Base-by-base conservation (phyloP, 2,113 vertebrate genomes). In the Sorex fumeus region DNA sequence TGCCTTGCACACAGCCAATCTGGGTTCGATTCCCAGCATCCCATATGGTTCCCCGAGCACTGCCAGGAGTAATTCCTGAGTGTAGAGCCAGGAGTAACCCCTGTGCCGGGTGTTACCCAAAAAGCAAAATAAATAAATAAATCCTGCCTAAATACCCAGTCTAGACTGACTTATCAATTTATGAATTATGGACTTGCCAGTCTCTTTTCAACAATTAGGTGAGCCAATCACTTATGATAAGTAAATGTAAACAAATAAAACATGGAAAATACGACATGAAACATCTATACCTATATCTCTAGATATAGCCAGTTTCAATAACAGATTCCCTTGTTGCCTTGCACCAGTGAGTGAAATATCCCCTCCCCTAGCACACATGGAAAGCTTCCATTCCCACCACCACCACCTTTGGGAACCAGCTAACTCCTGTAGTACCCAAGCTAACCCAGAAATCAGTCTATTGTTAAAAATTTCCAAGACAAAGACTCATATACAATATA, bases 381-480 rank as follows among this genome's bases (percentile, higher is more conserved):
- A 84, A 71, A 71, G 0, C 3, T 2, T 43, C 8, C 30, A 50
- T 27, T n/a, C 19, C 6, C 15, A 62, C 13, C 12, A 47, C 83
- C 23, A 30, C 83, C 23, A 30, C 28, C 74, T 32, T 53, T 32
- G 1, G 19, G 70, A 28, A 6, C 11, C 70, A 40, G 25, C n/a
- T 78, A 64, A 85, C 8, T 75, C n/a, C 50, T 85, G 71, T n/a
- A 83, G 32, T 32, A 80, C 16, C 5, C 2, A 77, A 9, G 32
- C 25, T 2, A 8, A 84, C 47, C 4, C 40, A 69, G 25, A 47
- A 77, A 72, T 27, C 57, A 78, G 67, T 16, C n/a, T 83, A 75
- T n/a, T 71, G 45, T 84, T 53, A 74, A 60, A 72, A 13, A 45
- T 82, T 45, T 87, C 30, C 30, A 88, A 75, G 47, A 71, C n/a